phyloP scores from a whole-genome alignment of 2,113 vertebrate genomes.

The Conger conger region DNA sequence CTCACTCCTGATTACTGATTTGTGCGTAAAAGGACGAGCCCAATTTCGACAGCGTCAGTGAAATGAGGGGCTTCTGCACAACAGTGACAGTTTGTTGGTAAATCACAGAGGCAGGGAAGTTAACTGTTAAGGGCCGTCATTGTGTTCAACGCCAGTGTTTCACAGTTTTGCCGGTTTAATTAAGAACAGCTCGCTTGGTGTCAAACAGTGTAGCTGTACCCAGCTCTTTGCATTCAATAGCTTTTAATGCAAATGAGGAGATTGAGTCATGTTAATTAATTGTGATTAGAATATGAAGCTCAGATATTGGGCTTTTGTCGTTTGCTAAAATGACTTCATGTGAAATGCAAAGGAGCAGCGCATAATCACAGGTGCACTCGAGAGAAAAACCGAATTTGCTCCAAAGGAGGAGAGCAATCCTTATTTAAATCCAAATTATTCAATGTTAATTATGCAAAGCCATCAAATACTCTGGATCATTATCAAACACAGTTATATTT shows the following conservation, averaged over 20 bases:
- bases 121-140: neutral
- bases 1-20: neutral
- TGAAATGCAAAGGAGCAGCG: neutral
- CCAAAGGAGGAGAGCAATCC: neutral
- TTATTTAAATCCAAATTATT: neutral
- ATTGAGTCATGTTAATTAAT: neutral
- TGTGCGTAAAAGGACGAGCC: neutral
- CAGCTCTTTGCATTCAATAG: neutral
- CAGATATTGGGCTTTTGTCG: neutral
- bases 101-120: neutral
- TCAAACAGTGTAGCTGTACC: neutral
- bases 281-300: neutral
- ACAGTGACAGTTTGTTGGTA: neutral
- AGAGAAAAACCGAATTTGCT: neutral
- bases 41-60: neutral
- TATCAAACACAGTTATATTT: neutral
- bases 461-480: neutral
- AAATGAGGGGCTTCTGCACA: neutral
- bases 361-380: neutral
- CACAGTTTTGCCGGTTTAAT: neutral
- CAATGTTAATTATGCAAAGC: neutral
- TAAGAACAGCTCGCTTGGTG: neutral
- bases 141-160: neutral
- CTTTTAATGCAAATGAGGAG: neutral
- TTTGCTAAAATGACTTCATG: neutral